Percentiles rank a stretch among this genome's conserved stretches.
These are phyloP conservation scores for Gadopsis marmoratus DNA, from an alignment of 2,797 vertebrate species.

Conservation along the genomic window DNA sequence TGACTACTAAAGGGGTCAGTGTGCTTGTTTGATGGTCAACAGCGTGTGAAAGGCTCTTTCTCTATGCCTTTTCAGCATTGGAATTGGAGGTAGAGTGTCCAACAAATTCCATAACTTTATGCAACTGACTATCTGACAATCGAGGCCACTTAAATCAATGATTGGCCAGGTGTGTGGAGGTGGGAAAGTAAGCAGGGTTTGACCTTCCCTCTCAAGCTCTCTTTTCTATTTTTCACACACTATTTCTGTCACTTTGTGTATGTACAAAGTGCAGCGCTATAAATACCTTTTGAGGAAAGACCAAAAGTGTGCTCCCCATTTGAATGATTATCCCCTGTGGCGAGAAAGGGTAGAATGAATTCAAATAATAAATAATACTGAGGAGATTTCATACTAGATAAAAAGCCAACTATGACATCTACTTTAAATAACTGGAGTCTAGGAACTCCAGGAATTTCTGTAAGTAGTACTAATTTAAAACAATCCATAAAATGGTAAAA, in stretches of 20 bases:
- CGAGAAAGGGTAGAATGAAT: too few relatives aligned
- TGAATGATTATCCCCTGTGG: background rate
- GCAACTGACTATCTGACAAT: too few relatives aligned
- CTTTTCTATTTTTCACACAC: background rate
- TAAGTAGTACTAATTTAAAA: too few relatives aligned
- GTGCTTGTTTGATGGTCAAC: too few relatives aligned
- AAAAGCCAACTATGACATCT: background rate
- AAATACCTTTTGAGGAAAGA: background rate
- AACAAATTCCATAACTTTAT: too few relatives aligned
- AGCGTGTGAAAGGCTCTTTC: too few relatives aligned
- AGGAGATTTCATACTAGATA: background rate
- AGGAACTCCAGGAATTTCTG: background rate
- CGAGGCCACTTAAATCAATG: too few relatives aligned
- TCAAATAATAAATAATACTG: background rate
- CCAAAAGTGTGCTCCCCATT: background rate
- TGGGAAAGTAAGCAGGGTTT: background rate
- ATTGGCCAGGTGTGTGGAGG: background rate
- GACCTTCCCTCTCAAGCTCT: background rate
- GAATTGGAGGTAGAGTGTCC: too few relatives aligned
- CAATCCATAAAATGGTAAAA: too few relatives aligned
- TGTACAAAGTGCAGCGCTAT: background rate
- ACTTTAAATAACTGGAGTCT: background rate
- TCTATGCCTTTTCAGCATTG: too few relatives aligned
- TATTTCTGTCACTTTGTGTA: background rate
- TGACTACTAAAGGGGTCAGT: too few relatives aligned